Evolutionary conservation across 1,140 invertebrate species (phyloP).

Genomic region (Metaphire vulgaris): DNA sequence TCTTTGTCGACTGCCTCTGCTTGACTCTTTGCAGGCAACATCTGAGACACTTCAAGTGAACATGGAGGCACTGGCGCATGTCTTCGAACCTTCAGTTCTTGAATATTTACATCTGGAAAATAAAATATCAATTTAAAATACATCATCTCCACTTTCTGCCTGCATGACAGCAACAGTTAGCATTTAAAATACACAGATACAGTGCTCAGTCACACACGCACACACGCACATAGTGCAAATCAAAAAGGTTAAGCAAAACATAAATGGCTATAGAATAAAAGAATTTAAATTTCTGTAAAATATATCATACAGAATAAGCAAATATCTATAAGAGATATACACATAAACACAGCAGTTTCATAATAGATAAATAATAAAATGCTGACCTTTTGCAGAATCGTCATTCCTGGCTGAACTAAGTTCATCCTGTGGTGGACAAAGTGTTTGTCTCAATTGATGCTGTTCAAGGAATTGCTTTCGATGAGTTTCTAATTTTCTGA

Average conservation of each 20-base stretch:
- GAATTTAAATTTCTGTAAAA: too few relatives aligned
- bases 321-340: too few relatives aligned
- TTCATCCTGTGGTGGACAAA: too few relatives aligned
- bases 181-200: neutral
- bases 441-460: too few relatives aligned
- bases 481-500: too few relatives aligned
- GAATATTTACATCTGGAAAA: neutral
- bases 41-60: neutral
- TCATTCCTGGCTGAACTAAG: too few relatives aligned
- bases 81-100: neutral
- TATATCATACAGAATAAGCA: too few relatives aligned
- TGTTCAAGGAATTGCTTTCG: too few relatives aligned
- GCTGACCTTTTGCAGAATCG: too few relatives aligned
- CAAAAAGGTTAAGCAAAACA: neutral
- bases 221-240: neutral
- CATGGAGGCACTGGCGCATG: neutral
- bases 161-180: neutral
- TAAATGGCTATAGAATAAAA: too few relatives aligned
- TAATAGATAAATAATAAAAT: too few relatives aligned
- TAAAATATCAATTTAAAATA: neutral
- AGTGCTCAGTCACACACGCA: neutral
- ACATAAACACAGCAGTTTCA: too few relatives aligned
- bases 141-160: neutral
- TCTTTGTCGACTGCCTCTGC: neutral
- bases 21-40: neutral